Percentiles rank a stretch among this genome's conserved stretches.
phyloP scores from a whole-genome alignment of 1,140 invertebrate species.

The Metopolophium dirhodum region DNA sequence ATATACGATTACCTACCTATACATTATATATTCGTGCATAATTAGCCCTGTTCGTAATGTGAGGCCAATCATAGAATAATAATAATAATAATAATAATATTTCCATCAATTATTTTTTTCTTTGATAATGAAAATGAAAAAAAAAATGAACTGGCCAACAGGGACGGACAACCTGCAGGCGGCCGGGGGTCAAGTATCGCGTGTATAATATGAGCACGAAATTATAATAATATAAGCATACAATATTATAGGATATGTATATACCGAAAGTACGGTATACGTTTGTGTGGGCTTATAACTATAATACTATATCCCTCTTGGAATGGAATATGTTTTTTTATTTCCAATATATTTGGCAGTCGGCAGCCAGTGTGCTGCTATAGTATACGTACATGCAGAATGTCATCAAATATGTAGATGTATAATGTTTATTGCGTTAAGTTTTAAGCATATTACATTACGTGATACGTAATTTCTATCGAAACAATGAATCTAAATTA shows the following conservation, averaged over 20 bases:
- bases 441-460: neutral
- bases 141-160: neutral
- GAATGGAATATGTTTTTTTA: neutral
- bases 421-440: neutral
- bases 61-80: neutral
- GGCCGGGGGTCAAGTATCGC: neutral
- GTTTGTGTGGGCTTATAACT: neutral
- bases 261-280: neutral
- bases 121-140: slow-evolving; percentile 27
- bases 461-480: neutral
- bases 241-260: neutral
- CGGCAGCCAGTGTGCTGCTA: neutral
- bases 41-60: neutral
- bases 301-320: neutral
- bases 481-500: neutral
- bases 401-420: neutral
- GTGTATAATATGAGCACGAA: neutral
- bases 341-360: neutral
- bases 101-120: slow-evolving; percentile 29
- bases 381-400: neutral
- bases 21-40: neutral
- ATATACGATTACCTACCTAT: neutral
- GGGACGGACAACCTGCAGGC: neutral
- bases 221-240: neutral
- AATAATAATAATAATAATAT: neutral